Conservation (phyloP, 30 jellyfish, hydroid and myxozoan genomes). For the Aurelia sp. region DNA sequence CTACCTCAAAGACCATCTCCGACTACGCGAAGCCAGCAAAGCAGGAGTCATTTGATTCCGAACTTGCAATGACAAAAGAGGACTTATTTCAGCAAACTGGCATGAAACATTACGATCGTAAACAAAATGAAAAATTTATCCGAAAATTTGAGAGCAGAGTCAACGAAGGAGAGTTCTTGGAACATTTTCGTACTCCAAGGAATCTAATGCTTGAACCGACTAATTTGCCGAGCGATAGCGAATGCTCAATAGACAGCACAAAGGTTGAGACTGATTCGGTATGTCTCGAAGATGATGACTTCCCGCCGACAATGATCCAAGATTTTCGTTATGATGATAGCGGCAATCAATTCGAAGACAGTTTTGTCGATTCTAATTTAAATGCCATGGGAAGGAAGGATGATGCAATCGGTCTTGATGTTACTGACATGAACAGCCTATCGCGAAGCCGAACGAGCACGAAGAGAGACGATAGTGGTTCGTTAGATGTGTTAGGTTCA, state of each 20-base stretch:
- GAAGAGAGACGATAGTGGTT: conserved; percentile 25
- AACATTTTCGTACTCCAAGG: conserved; percentile 25
- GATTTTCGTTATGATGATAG: conserved; percentile 42
- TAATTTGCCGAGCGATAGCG: conserved; percentile 60
- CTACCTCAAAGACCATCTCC: neutral
- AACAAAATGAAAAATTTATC: conserved; percentile 22
- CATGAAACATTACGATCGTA: conserved; percentile 9
- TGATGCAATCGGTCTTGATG: neutral
- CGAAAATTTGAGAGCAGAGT: conserved; percentile 32
- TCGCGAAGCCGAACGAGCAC: conserved; percentile 60
- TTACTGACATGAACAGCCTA: neutral
- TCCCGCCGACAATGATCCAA: conserved; percentile 57
- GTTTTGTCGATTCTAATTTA: conserved; percentile 25
- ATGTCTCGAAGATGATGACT: conserved; percentile 68
- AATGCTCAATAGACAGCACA: conserved; percentile 60
- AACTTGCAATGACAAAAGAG: conserved; percentile 19
- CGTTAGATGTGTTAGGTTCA: conserved; percentile 21
- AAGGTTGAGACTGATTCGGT: conserved; percentile 63
- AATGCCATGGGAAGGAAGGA: conserved; percentile 25
- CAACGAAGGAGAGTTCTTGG: conserved; percentile 34
- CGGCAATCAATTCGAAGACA: conserved; percentile 7
- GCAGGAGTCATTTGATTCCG: conserved; percentile 55
- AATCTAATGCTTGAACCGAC: conserved; percentile 27
- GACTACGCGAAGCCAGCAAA: conserved; percentile 7
- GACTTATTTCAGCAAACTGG: conserved; percentile 20